Percentiles rank a stretch among this genome's conserved stretches.
Evolutionary conservation across 2,113 vertebrate genomes (phyloP).

Genomic region (Phylloscopus trochilus): DNA sequence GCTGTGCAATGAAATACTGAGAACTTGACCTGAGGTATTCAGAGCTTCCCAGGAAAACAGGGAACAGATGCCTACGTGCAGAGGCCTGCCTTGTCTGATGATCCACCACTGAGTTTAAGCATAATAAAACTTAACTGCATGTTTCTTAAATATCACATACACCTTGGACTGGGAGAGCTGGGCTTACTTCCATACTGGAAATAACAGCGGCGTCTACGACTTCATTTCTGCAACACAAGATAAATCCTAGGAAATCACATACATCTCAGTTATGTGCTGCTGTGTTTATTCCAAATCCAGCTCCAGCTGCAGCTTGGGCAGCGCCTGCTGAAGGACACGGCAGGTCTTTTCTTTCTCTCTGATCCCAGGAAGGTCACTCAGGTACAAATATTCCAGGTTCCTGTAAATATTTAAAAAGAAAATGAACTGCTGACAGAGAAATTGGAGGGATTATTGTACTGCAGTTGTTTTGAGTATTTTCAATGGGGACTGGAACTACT

Average conservation of each 20-base stretch:
- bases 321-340: conserved; percentile 77
- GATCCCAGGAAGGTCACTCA: conserved; percentile 91
- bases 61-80: accelerated
- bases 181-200: not conserved
- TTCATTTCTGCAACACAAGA: not conserved
- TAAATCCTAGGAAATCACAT: not conserved
- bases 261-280: not conserved
- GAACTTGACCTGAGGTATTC: not conserved
- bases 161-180: not conserved
- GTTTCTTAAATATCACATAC: not conserved
- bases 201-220: not conserved
- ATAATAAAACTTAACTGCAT: not conserved
- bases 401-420: conserved; percentile 68
- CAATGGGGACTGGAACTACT: not conserved
- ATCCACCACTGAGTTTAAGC: not conserved
- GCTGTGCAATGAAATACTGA: not conserved
- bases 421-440: not conserved
- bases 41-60: not conserved
- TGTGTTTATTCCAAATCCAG: conserved; percentile 76
- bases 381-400: conserved; percentile 86
- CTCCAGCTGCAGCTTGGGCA: conserved; percentile 81
- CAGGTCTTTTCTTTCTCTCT: conserved; percentile 77
- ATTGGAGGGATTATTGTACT: not conserved
- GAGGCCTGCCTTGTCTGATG: not conserved
- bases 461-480: not conserved